Base-by-base conservation (phyloP, 2,797 vertebrate species). In the Sciaenops ocellatus region DNA sequence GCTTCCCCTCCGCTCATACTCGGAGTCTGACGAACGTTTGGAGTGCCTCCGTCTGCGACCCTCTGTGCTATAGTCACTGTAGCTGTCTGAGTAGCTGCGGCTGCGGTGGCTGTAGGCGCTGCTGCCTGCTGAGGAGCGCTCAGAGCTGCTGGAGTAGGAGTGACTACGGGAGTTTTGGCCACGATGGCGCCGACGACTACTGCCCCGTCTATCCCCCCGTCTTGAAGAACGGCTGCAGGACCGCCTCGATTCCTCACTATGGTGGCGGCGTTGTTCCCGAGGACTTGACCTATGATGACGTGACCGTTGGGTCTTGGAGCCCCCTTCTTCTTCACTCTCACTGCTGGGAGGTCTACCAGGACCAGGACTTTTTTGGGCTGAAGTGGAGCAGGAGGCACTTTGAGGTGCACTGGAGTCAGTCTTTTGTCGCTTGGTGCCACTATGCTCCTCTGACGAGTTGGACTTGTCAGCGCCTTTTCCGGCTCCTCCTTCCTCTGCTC, bases 61-160 rank as follows among this genome's bases (percentile, higher is more conserved):
- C 85, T 94, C 95, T 17, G 96, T 95, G 22, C 98, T 99, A 87
- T 99, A 98, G 82, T 97, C 98, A 5, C 97, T 99, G 82, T 99
- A 99, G 90, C 96, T 96, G 88, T 97, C 97, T 0, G 98, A 97
- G 6, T 98, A 98, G 0, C 97, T 98, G 87, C 95, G 98, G 86
- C 97, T 98, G 0, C 93, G 95, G 24, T 91, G 95, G 82, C 97
- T 98, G 76, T 97, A 99, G 69, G 88, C 92, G 9, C 96, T 96
- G 89, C 98, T 99, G 57, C 94, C 96, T 3, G 94, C 97, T 0
- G 98, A 98, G 61, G 98, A 99, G 2, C 95, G 97, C 0, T 97
- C 95, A 0, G 98, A 99, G 88, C 97, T 99, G 89, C 94, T 98
- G 0, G 98, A 98, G 74, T 98, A 98, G 0, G 98, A 99, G 59